Base-by-base conservation (phyloP, 2,113 vertebrate species). In the Grus americana region DNA sequence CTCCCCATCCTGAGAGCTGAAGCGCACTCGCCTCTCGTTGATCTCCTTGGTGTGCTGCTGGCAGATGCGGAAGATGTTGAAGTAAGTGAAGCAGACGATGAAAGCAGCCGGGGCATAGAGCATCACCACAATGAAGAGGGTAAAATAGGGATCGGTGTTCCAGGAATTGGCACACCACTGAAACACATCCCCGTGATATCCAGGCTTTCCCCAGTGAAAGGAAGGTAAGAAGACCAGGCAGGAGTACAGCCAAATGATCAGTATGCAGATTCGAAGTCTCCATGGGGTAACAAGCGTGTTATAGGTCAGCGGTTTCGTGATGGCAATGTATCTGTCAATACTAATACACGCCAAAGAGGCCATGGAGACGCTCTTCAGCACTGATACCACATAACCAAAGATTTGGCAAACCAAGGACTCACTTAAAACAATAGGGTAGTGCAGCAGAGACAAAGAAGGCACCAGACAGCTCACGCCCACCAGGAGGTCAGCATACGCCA, bases 61-160 rank as follows among this genome's bases (percentile, higher is more conserved):
- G 98, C 99, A 99, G 97, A 99, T 99, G 90, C 99, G 99, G 98
- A 99, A 99, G 97, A 99, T 99, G 97, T 99, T 99, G 97, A 98
- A 99, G 91, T 99, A 99, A 20, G 99, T 99, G 97, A 99, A 99
- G 98, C 99, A 99, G 88, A 99, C 98, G 4, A 98, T 98, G 68
- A 99, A 98, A 8, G 99, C 98, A 7, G 99, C 99, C 2, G 99
- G 99, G 34, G 99, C 99, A 2, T 99, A 99, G 19, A 99, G 98
- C 97, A 99, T 98, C 8, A 98, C 98, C 76, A 99, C 99, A 2
- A 99, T 99, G 95, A 99, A 99, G 83, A 99, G 97, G 12, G 99
- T 99, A 94, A 99, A 99, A 63, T 98, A 98, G 6, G 99, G 98
- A 63, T 98, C 96, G 6, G 99, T 99, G 92, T 97, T 97, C 99